phyloP scores from a whole-genome alignment of 2,113 vertebrate genomes.

The Castor canadensis region DNA sequence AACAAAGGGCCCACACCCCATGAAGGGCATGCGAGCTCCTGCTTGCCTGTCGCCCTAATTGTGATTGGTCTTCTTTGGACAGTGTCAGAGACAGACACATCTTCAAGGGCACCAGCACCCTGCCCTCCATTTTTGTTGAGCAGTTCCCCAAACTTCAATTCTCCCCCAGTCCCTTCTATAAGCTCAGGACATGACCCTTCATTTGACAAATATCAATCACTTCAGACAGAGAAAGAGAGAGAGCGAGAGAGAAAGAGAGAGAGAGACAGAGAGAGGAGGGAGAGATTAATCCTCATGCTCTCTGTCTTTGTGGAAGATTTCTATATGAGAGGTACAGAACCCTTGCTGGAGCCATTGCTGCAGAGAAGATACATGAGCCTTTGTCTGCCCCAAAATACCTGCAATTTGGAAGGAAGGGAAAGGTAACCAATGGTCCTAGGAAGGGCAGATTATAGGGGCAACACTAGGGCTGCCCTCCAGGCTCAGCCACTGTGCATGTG shows the following conservation, averaged over 20 bases:
- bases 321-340: neutral
- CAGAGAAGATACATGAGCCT: neutral
- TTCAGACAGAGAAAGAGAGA: no score
- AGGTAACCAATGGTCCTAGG: fast-evolving
- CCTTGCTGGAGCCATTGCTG: no score
- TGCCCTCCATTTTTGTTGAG: neutral
- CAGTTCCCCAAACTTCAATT: neutral
- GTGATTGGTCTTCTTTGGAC: neutral
- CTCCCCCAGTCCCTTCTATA: neutral
- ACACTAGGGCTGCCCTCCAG: no score
- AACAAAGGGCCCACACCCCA: neutral
- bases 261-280: no score
- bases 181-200: neutral
- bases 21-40: fast-evolving
- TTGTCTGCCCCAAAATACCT: neutral
- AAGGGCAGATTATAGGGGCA: neutral
- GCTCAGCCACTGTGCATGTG: neutral
- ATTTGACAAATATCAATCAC: neutral
- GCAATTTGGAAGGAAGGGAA: fast-evolving
- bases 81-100: fast-evolving
- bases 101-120: neutral
- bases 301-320: neutral
- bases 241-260: no score
- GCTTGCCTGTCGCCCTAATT: fast-evolving
- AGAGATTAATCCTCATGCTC: fast-evolving